Evolutionary conservation across 1,140 invertebrate genomes (phyloP).

Genomic region (Ceratosolen fusciceps): DNA sequence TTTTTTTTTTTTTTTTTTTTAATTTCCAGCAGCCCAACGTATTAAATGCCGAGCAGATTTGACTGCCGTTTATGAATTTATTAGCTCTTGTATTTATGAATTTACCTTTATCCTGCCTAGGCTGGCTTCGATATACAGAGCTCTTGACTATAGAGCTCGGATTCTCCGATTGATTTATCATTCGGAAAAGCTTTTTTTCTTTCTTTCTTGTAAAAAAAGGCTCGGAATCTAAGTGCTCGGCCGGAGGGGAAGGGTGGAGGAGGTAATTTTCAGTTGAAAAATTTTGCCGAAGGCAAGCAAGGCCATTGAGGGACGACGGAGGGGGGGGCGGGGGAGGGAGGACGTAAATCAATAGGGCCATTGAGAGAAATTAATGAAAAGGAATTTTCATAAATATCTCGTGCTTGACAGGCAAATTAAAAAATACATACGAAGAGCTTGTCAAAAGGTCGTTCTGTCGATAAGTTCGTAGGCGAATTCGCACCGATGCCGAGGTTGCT

Average conservation of each 20-base stretch:
- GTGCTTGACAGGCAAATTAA: background rate
- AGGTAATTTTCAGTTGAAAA: too few relatives aligned
- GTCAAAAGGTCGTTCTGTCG: background rate
- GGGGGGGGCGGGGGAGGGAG: too few relatives aligned
- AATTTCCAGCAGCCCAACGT: background rate
- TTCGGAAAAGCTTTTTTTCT: too few relatives aligned
- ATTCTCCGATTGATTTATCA: too few relatives aligned
- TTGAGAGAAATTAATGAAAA: background rate
- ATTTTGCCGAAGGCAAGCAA: too few relatives aligned
- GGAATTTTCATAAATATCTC: background rate
- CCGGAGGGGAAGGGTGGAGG: too few relatives aligned
- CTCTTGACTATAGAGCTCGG: too few relatives aligned
- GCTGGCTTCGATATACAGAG: too few relatives aligned
- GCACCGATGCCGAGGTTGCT: background rate
- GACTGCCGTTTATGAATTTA: background rate
- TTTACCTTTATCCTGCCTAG: too few relatives aligned
- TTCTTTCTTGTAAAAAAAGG: too few relatives aligned
- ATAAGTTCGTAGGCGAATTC: background rate
- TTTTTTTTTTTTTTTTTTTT: background rate
- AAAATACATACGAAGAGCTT: background rate
- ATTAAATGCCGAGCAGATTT: background rate
- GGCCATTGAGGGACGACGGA: too few relatives aligned
- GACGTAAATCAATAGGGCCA: background rate
- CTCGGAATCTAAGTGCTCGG: too few relatives aligned
- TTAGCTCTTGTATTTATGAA: background rate